Percentiles rank a stretch among this genome's conserved stretches.
phyloP scores from a whole-genome alignment of 2,113 vertebrate species.

The Saimiri boliviensis region DNA sequence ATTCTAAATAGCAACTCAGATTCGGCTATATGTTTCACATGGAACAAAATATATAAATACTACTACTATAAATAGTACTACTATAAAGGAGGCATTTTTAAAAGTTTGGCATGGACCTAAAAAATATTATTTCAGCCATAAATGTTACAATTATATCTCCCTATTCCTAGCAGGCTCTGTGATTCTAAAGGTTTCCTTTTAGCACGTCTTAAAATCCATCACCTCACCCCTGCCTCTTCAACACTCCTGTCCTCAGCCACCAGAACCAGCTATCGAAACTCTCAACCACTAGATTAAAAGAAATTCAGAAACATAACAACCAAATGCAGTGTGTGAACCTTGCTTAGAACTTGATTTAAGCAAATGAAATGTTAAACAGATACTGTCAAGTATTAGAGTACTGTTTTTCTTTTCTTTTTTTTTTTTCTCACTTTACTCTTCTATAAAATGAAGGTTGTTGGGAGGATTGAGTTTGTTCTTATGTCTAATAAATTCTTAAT shows the following conservation, averaged over 20 bases:
- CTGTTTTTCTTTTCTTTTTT: too few species aligned
- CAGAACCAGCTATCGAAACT: background rate
- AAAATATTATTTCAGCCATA: background rate
- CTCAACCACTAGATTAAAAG: background rate
- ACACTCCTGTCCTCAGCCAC: background rate
- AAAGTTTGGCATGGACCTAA: background rate
- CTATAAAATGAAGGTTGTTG: background rate
- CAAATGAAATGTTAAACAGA: background rate
- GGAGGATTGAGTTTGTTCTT: background rate
- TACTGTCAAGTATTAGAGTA: background rate
- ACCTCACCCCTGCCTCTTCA: background rate
- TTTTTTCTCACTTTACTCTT: background rate
- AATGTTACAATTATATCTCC: background rate
- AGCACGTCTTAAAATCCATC: background rate
- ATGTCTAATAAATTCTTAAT: background rate
- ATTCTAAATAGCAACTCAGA: constrained; percentile 28
- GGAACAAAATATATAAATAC: background rate
- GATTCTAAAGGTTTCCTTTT: constrained; percentile 22
- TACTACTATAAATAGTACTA: background rate
- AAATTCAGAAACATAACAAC: background rate
- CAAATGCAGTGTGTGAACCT: background rate
- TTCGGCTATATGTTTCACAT: background rate
- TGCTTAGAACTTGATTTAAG: background rate
- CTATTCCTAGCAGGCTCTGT: background rate
- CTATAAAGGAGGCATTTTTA: background rate